These are phyloP conservation scores for Notarius lentiginosus DNA, from an alignment of 2,113 vertebrate species.

Conservation along the genomic window DNA sequence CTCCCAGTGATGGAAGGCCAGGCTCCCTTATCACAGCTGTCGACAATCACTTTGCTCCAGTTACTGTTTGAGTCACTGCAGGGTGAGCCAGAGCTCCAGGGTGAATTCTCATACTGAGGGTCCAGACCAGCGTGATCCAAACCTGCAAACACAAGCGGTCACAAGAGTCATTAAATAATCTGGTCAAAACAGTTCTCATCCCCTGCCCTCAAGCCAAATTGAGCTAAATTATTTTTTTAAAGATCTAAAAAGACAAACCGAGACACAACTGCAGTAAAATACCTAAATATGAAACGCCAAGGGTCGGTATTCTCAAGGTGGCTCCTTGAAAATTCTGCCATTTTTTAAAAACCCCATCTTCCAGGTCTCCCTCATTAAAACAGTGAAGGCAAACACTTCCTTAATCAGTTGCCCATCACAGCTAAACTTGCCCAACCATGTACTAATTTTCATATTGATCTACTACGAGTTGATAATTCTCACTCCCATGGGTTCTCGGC, in stretches of 20 bases:
- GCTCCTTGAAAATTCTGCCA: neutral
- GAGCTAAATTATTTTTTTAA: neutral
- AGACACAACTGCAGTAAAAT: neutral
- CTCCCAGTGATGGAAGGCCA: slow-evolving; percentile 84
- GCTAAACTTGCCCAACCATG: neutral
- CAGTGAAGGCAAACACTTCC: neutral
- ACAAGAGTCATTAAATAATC: neutral
- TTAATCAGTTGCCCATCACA: neutral
- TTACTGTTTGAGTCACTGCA: slow-evolving; percentile 87
- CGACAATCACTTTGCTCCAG: slow-evolving; percentile 91
- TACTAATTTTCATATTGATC: neutral
- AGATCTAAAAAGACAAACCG: neutral
- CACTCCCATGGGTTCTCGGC: neutral
- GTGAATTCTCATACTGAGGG: slow-evolving; percentile 92
- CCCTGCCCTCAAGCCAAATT: too few relatives aligned
- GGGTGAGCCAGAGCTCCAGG: slow-evolving; percentile 89
- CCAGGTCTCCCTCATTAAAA: neutral
- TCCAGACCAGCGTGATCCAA: slow-evolving; percentile 88
- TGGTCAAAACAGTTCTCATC: neutral
- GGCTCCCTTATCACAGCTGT: slow-evolving; percentile 83
- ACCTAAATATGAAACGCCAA: neutral
- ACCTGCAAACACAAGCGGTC: slow-evolving; percentile 70
- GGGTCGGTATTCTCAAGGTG: neutral
- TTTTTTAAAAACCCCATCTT: neutral
- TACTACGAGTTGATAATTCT: neutral